Base-by-base conservation (phyloP, 2,888 invertebrate genomes). In the Sycophila texana region DNA sequence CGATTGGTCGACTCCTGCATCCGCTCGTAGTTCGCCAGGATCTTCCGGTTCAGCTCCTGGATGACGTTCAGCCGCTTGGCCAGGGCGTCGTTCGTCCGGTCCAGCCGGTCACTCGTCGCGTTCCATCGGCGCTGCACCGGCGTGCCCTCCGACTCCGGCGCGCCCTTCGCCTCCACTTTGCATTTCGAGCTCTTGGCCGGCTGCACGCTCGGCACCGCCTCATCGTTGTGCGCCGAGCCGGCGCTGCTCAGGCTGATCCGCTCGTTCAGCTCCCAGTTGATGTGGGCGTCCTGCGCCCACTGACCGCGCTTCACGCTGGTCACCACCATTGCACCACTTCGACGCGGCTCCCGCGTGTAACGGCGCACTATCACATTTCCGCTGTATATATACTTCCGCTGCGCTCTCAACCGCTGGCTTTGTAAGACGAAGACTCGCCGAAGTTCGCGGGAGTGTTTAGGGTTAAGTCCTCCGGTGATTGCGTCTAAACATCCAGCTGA, bases 181-280 rank as follows among this genome's bases (percentile, higher is more conserved):
- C 20, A 39, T 18, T 0, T 22, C 47, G 4, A 12, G 20, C 13
- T 67, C 16, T 57, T 18, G 66, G 57, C n/a, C n/a, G n/a, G n/a
- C n/a, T n/a, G 51, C 12, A 12, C 47, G 30, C 12, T 18, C 1
- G 20, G 3, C 13, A 14, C 5, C 49, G 7, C 57, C 39, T 39
- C 1, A 20, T 60, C 60, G 53, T 66, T 72, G 53, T 61, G 49
- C 13, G 57, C 66, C 16, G 80, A 89, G 3, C 88, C 88, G 7
- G 87, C 86, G 79, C 89, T 90, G 76, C 86, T 87, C 74, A 90
- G 76, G 82, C 90, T 90, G 78, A 90, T 88, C 74, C 87, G 87
- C 82, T 90, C 90, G 84, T 90, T 90, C 67, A 89, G 70, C 65
- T 90, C 90, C 90, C 90, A 90, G 78, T 90, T 89, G 74, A 89